Base-by-base conservation (phyloP, 1,140 invertebrate genomes). In the Matsumurasca onukii region DNA sequence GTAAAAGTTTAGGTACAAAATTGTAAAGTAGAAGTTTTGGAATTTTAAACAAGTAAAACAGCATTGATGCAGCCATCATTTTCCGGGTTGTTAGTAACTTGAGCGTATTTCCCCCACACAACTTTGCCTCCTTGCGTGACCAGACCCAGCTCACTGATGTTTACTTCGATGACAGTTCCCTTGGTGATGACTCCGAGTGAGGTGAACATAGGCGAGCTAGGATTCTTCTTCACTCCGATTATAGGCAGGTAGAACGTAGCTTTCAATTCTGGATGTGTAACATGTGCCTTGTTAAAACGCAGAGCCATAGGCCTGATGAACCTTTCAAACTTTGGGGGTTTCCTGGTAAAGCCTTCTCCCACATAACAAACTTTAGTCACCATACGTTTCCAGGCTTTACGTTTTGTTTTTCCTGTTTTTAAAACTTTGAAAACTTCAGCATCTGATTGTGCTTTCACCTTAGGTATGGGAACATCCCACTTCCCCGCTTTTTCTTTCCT, bases 31-130 rank as follows among this genome's bases (percentile, higher is more conserved):
- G n/a, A n/a, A n/a, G n/a, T n/a, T n/a, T n/a, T 52, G 75, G 70
- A 68, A 75, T 75, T 72, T 91, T 89, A 99, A 73, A 99, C 93
- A 76, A 99, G 85, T 57, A 99, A 83, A 69, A 99, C 93, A 79
- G 97, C 97, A 89, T 99, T 99, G 57, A 99, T 98, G 79, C 97
- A 99, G 30, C 98, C 98, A 88, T 99, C 98, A 84, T 99, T 99
- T 81, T 99, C 98, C 5, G 98, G 98, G 83, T 99, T 97, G 80
- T 99, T 99, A 0, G 97, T 98, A 17, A 99, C 97, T 81, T 99
- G 98, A 0, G 98, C 98, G 83, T 98, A 99, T 86, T 99, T 99
- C 72, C 97, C 98, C 98, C 98, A 99, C 1, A 99, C 94, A 70
- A 99, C 96, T 89, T 99, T 99, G 67, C 98, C 98, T 34, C 93